Base-by-base conservation (phyloP, 2,888 invertebrate species). In the Acanthosepion lycidas region DNA sequence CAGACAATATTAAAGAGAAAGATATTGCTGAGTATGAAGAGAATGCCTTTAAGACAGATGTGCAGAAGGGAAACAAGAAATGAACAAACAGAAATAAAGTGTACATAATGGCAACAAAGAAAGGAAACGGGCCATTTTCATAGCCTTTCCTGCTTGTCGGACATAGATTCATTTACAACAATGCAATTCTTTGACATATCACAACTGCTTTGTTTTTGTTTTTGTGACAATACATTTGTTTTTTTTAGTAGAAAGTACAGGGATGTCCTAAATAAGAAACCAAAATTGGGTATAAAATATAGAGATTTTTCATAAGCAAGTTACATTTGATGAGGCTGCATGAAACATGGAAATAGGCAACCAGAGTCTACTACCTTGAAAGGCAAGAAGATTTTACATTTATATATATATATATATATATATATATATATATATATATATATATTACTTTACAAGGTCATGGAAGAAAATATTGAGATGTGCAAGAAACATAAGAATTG, bases 121-220 rank as follows among this genome's bases (percentile, higher is more conserved):
- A 12, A 78, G 78, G n/a, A 15, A 78, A 33, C 78, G 15, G n/a
- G 15, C 78, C 78, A 78, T n/a, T 78, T 78, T 78, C n/a, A 78
- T 78, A 33, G 15, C 9, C 9, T 33, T 33, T 33, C n/a, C 78
- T n/a, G 20, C 78, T 33, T 15, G n/a, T n/a, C 15, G 5, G n/a
- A 78, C 15, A 78, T 3, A 33, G n/a, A 78, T 78, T n/a, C 78
- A 78, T 78, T 78, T 78, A 78, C 78, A 78, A 78, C 78, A 78
- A 78, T 78, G n/a, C n/a, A 78, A 78, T 78, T 78, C 78, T n/a
- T 78, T 78, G n/a, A 78, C 78, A 33, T 78, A 78, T 78, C 78
- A 78, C 78, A 78, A 78, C 78, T 78, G 78, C 78, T 78, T 78
- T 78, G 59, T 59, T 59, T 55, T 55, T 55, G 4, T 55, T 55